Evolutionary conservation across 2,888 invertebrate genomes (phyloP).

Genomic region (Scaptomyza parva): DNA sequence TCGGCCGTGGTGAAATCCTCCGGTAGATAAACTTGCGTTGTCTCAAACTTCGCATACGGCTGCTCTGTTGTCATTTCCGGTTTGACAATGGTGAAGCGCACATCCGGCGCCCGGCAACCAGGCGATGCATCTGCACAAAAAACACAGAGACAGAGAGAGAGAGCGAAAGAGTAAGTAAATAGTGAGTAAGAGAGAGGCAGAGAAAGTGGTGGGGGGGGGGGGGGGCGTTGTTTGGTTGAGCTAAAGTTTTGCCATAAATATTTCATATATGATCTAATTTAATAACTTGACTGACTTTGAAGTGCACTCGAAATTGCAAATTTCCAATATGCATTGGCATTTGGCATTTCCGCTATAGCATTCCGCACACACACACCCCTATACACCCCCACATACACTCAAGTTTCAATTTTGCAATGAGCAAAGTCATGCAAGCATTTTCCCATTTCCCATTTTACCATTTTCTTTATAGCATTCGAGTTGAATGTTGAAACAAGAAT

Average conservation of each 20-base stretch:
- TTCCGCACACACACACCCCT: neutral
- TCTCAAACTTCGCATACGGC: slow-evolving; percentile 84
- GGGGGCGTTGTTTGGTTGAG: slow-evolving; percentile 5
- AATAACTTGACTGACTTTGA: slow-evolving; percentile 74
- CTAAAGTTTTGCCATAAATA: slow-evolving; percentile 69
- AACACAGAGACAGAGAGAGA: neutral
- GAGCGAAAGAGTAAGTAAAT: neutral
- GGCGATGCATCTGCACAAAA: slow-evolving; percentile 83
- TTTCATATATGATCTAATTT: slow-evolving; percentile 78
- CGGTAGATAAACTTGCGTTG: slow-evolving; percentile 84
- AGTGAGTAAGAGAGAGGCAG: neutral
- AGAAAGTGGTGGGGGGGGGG: neutral
- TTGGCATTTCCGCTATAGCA: slow-evolving; percentile 57
- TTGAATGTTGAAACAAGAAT: slow-evolving; percentile 18
- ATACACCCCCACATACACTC: slow-evolving; percentile 4
- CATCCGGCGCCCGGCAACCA: slow-evolving; percentile 84
- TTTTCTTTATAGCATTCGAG: slow-evolving; percentile 21
- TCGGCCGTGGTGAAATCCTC: slow-evolving; percentile 84
- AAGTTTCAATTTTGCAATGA: slow-evolving; percentile 63
- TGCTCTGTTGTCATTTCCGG: slow-evolving; percentile 84
- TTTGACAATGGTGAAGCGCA: slow-evolving; percentile 83
- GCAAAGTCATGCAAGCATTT: slow-evolving; percentile 64
- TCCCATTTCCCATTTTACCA: slow-evolving; percentile 36
- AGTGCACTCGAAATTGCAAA: slow-evolving; percentile 79
- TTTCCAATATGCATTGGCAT: slow-evolving; percentile 75